Conservation (phyloP, 2,888 invertebrate species). For the Galerucella pusilla region DNA sequence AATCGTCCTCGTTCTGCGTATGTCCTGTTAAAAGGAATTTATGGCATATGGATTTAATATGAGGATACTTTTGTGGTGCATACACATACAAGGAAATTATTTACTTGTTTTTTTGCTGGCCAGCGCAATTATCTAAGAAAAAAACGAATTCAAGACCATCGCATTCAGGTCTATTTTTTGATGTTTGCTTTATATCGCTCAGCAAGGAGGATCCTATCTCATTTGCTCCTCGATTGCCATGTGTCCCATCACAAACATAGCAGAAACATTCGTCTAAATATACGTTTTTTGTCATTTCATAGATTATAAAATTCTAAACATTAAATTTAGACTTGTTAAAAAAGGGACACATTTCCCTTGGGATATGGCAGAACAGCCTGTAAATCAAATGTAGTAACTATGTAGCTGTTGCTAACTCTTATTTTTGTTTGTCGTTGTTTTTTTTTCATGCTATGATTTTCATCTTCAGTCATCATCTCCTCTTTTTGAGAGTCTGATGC, state of each 20-base stretch:
- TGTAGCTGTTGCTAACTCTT: neutral
- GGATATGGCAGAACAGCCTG: neutral
- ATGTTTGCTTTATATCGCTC: neutral
- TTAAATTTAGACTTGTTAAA: neutral
- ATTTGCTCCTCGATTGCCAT: neutral
- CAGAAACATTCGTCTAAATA: neutral
- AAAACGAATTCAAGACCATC: neutral
- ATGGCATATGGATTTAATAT: neutral
- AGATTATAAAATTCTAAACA: neutral
- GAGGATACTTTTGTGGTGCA: neutral
- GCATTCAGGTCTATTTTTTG: neutral
- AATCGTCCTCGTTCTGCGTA: neutral
- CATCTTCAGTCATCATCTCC: neutral
- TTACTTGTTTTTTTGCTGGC: neutral
- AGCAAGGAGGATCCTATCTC: neutral
- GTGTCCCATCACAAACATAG: neutral
- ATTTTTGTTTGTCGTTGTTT: neutral
- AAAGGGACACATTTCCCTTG: neutral
- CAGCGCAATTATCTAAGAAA: neutral
- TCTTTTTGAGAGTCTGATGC: neutral
- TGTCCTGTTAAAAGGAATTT: neutral
- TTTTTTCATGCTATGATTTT: neutral
- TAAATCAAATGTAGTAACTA: neutral
- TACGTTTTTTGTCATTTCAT: neutral
- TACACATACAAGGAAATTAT: neutral